Evolutionary conservation across 2,113 vertebrate genomes (phyloP).

Genomic region (Tragelaphus buxtoni): DNA sequence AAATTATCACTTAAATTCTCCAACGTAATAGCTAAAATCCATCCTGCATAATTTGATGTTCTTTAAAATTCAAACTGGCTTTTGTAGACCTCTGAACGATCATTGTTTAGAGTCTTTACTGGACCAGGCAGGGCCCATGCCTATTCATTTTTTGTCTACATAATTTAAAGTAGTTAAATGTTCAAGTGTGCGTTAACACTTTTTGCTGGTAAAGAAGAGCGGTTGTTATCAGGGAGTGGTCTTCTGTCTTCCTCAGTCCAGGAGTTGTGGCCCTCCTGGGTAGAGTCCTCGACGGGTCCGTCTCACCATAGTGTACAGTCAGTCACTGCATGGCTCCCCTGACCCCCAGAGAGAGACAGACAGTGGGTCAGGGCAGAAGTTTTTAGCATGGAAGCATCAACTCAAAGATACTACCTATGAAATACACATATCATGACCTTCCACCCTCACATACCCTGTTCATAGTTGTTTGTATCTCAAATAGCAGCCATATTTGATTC

Average conservation of each 20-base stretch:
- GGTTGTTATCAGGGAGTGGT: not conserved
- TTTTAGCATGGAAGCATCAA: not conserved
- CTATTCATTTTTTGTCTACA: not conserved
- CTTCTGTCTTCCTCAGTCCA: not conserved
- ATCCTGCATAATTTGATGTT: not conserved
- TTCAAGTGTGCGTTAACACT: not conserved
- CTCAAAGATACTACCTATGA: not conserved
- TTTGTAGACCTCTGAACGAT: not conserved
- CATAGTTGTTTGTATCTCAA: not conserved
- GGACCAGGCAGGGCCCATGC: not conserved
- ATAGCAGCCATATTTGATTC: not conserved
- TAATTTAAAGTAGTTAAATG: not conserved
- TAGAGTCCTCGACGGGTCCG: not conserved
- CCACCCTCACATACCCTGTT: not conserved
- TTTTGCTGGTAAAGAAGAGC: not conserved
- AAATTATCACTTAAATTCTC: not conserved
- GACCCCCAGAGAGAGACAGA: not conserved
- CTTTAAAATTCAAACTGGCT: not conserved
- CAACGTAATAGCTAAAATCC: not conserved
- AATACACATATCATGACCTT: not conserved
- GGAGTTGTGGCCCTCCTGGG: not conserved
- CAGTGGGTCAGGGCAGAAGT: not conserved
- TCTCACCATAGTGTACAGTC: rapidly evolving
- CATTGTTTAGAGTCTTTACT: not conserved
- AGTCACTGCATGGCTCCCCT: not conserved